phyloP scores from a whole-genome alignment of 2,888 invertebrate species.

The Agriopis leucophaearia region DNA sequence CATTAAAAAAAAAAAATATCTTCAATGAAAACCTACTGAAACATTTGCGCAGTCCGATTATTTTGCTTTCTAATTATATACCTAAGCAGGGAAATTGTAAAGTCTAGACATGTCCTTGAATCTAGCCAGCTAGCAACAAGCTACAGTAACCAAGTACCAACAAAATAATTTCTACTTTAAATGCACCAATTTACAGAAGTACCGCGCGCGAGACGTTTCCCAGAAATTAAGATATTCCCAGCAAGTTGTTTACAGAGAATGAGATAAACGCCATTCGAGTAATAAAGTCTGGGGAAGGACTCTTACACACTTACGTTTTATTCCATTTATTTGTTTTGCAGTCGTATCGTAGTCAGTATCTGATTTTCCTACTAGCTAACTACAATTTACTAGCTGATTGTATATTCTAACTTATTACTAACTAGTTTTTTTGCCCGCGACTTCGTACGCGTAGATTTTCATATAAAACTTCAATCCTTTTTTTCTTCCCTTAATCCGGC shows the following conservation, averaged over 20 bases:
- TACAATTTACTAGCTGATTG: no score
- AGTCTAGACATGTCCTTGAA: conserved; percentile 2
- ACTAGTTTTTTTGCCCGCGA: no score
- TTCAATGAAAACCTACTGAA: no score
- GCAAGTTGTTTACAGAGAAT: conserved; percentile 27
- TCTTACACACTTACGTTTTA: neutral
- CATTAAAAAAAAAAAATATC: neutral
- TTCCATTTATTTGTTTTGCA: neutral
- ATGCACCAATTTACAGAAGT: conserved; percentile 30
- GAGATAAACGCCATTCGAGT: conserved; percentile 23
- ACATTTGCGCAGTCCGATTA: neutral
- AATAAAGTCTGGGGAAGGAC: conserved; percentile 9
- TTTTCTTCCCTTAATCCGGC: no score
- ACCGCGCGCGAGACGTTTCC: conserved; percentile 10
- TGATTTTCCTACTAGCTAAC: neutral
- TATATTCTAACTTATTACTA: no score
- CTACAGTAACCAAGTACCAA: conserved; percentile 6
- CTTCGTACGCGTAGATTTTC: no score
- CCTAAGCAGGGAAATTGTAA: neutral
- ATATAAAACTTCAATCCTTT: no score
- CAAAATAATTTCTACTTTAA: conserved; percentile 22
- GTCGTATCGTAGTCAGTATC: neutral
- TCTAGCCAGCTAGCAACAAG: conserved; percentile 5
- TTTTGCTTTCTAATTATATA: neutral
- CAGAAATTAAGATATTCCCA: conserved; percentile 25